Evolutionary conservation across 2,888 invertebrate species (phyloP).

Genomic region (Venusia cambrica): DNA sequence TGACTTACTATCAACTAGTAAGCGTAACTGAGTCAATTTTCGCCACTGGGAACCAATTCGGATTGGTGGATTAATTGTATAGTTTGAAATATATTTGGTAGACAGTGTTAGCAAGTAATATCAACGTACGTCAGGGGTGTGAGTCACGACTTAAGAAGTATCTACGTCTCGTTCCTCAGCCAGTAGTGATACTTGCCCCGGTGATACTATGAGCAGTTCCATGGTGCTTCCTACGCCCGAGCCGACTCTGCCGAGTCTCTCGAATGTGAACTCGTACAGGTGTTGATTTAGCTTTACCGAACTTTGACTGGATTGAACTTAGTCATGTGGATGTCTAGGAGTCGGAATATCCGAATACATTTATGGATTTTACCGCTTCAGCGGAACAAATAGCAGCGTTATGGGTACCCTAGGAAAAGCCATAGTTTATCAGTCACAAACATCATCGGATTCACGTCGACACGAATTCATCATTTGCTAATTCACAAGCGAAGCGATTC

Average conservation of each 20-base stretch:
- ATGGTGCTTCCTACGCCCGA: slow-evolving; percentile 2
- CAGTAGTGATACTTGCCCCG: slow-evolving; percentile 2
- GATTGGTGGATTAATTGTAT: no score
- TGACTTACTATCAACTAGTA: no score
- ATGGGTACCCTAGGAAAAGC: no score
- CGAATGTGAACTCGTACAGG: slow-evolving; percentile 18
- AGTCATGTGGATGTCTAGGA: slow-evolving; percentile 4
- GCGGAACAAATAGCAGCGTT: no score
- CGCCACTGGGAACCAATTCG: no score
- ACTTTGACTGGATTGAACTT: slow-evolving; percentile 20
- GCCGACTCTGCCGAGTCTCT: slow-evolving; percentile 2
- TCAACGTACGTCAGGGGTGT: no score
- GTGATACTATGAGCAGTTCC: neutral
- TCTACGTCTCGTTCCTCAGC: no score
- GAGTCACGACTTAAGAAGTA: no score
- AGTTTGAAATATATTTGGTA: no score
- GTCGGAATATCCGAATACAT: slow-evolving; percentile 6
- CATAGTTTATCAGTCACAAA: slow-evolving; percentile 14
- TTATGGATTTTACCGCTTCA: slow-evolving; percentile 1
- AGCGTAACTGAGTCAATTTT: no score
- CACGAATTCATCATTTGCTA: slow-evolving; percentile 24
- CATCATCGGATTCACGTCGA: no score
- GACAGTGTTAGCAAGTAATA: no score
- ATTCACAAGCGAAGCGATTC: slow-evolving; percentile 22
- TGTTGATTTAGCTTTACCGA: slow-evolving; percentile 22